phyloP scores from a whole-genome alignment of 35 echinoderm and acorn worm genomes.

The Nesometra sesokonis region DNA sequence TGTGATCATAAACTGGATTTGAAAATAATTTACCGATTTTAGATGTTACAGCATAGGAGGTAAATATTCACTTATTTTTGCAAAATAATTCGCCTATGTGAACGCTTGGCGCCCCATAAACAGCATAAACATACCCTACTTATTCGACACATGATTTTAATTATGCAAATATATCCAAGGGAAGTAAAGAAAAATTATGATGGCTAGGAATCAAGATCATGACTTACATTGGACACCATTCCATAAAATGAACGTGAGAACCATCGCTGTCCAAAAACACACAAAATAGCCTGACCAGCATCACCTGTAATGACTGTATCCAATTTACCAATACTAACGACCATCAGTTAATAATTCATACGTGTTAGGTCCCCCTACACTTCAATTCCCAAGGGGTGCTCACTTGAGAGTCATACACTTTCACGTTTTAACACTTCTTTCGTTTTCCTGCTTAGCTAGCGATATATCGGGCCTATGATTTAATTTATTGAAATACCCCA shows the following conservation, averaged over 20 bases:
- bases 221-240: background rate
- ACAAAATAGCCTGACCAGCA: background rate
- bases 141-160: background rate
- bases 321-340: background rate
- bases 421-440: background rate
- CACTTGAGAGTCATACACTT: background rate
- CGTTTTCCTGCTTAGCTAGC: no score
- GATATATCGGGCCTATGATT: no score
- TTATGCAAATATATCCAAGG: background rate
- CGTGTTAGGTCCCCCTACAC: background rate
- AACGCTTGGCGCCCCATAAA: no score
- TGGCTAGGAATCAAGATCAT: background rate
- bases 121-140: background rate
- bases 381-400: background rate
- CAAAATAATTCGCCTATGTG: no score
- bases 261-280: background rate
- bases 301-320: background rate
- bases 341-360: background rate
- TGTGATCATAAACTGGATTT: no score
- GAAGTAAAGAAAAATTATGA: background rate
- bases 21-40: no score
- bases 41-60: no score
- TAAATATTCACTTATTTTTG: no score
- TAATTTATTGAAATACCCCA: no score
- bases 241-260: background rate